A percentile compares a stretch with the other conserved stretches of the same genome.
Evolutionary conservation across 2,113 vertebrate genomes (phyloP).

Genomic region (Heterotis niloticus): DNA sequence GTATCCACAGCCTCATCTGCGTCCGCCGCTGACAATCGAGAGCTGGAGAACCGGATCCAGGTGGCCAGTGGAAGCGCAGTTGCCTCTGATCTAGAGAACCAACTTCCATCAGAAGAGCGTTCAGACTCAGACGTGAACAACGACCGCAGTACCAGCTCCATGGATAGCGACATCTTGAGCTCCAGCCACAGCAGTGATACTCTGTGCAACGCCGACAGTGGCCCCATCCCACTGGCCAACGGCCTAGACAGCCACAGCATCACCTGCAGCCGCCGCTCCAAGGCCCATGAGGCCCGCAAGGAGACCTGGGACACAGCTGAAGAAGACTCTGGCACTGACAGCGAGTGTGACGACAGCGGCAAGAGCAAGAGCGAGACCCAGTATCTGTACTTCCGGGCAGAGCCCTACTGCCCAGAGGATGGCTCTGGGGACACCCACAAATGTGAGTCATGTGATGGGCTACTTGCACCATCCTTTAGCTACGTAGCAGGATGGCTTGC

Average conservation of each 20-base stretch:
- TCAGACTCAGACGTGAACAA: constrained; percentile 96
- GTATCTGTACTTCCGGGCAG: constrained; percentile 87
- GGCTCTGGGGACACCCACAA: constrained; percentile 77
- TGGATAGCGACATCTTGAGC: constrained; percentile 98
- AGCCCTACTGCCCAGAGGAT: constrained; percentile 75
- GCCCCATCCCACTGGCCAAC: constrained; percentile 84
- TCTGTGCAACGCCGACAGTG: constrained; percentile 87
- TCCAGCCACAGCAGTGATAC: constrained; percentile 98
- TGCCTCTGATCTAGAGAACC: constrained; percentile 77
- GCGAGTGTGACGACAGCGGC: constrained; percentile 95
- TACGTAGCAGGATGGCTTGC: neutral
- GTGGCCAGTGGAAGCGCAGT: constrained; percentile 29
- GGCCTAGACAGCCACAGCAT: constrained; percentile 95
- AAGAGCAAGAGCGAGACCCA: constrained; percentile 82
- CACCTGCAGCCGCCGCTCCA: constrained; percentile 94
- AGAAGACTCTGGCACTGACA: constrained; percentile 95
- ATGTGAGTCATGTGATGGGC: constrained; percentile 65
- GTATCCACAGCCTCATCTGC: constrained; percentile 76
- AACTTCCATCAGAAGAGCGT: constrained; percentile 83
- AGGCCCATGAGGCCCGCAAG: constrained; percentile 93
- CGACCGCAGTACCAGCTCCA: constrained; percentile 93
- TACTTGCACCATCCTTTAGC: neutral
- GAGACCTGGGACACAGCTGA: constrained; percentile 97
- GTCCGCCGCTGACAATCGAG: constrained; percentile 77
- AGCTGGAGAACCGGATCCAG: constrained; percentile 82